Base-by-base conservation (phyloP, 64 coral and sea anemone species). In the Pachyseris speciosa region DNA sequence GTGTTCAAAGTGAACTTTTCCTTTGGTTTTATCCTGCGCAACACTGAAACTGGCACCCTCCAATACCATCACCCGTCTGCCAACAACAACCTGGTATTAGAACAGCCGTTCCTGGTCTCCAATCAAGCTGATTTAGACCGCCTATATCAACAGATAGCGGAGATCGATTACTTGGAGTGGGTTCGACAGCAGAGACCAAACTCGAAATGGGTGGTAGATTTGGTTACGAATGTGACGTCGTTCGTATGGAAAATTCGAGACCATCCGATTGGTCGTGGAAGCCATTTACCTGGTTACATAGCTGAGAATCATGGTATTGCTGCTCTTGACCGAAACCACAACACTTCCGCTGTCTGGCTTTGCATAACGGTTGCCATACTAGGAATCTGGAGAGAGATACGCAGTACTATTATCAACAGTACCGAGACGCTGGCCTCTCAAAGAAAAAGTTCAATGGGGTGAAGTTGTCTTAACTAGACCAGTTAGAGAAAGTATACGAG, bases 401-500 rank as follows among this genome's bases (percentile, higher is more conserved):
- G 0, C 5, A 27, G 63, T 20, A 66, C 0, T 7, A 0, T 7
- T 49, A 10, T 49, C 8, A 2, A 15, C 0, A 10, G 45, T 49
- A 49, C 15, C 45, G 15, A 7, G 45, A 7, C 8, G 45, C 45
- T 0, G 45, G 45, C 15, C 45, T 49, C 8, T 10, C 45, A 15
- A 15, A 49, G 45, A 48, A 86, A 49, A 86, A 83, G 34, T 91
- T 92, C 45, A 17, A 92, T 26, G 71, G 83, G 26, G 57, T 78
- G 6, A 86, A 34, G 22, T 66, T 92, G 27, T n/a, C 41, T 1
- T 80, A 92, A 6, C 22, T 91, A 0, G 3, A 67, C 29, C 41
- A 91, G 0, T 20, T 91, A 19, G 89, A 91, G 22, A 41, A 72
- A 30, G 15, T 92, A 39, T 92, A 64, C 26, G 59, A 86, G 64